Evolutionary conservation across 2,797 vertebrate species (phyloP).

Genomic region (Catharus ustulatus): DNA sequence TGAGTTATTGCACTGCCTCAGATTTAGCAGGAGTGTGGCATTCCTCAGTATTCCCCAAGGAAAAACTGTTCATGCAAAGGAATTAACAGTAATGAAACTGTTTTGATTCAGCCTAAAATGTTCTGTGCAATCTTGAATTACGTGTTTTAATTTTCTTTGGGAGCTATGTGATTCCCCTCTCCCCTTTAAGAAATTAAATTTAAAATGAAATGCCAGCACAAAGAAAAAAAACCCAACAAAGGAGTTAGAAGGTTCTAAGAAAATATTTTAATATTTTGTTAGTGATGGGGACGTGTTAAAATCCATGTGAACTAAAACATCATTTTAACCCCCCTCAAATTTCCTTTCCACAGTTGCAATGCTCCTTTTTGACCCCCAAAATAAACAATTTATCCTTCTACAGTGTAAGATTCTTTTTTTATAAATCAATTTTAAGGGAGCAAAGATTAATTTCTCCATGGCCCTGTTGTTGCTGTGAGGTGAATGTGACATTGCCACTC

Average conservation of each 20-base stretch:
- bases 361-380: background rate
- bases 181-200: background rate
- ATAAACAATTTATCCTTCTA: background rate
- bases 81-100: background rate
- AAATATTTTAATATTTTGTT: background rate
- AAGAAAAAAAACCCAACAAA: background rate
- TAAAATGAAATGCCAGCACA: background rate
- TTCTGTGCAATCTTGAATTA: background rate
- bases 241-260: background rate
- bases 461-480: background rate
- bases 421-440: background rate
- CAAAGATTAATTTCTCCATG: background rate
- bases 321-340: background rate
- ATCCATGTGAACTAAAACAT: background rate
- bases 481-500: background rate
- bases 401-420: background rate
- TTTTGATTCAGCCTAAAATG: background rate
- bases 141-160: background rate
- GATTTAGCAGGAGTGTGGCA: background rate
- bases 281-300: background rate
- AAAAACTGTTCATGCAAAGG: background rate
- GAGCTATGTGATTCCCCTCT: background rate
- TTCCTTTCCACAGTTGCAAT: background rate
- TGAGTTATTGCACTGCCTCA: background rate
- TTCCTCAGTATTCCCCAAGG: background rate